Conservation (phyloP, 1,140 invertebrate species). For the Drosophila tsacasi region DNA sequence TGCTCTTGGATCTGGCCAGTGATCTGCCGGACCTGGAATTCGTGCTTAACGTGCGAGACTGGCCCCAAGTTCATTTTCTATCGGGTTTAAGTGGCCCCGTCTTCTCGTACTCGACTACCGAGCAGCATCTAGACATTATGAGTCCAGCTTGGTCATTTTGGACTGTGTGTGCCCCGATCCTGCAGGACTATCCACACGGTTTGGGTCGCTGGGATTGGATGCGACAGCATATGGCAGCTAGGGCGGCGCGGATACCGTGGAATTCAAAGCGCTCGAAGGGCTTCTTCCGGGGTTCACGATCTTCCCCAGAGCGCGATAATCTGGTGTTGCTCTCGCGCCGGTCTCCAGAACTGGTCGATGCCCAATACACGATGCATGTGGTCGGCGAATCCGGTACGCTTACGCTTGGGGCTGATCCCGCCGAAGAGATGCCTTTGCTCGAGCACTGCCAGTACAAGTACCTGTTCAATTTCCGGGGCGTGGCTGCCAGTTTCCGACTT, state of each 20-base stretch:
- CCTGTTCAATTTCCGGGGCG: constrained; percentile 98
- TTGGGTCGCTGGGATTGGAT: constrained; percentile 96
- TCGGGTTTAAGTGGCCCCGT: constrained; percentile 87
- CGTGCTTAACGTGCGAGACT: constrained; percentile 95
- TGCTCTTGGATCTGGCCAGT: constrained; percentile 89
- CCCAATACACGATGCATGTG: constrained; percentile 99
- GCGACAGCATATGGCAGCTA: constrained; percentile 89
- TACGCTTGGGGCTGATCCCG: constrained; percentile 92
- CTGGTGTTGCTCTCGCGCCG: constrained; percentile 93
- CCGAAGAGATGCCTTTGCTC: constrained; percentile 94
- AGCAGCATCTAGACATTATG: constrained; percentile 95
- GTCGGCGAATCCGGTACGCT: constrained; percentile 94
- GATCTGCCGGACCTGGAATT: constrained; percentile 94
- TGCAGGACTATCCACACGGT: constrained; percentile 95
- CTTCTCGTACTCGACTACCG: constrained; percentile 97
- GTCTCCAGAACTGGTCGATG: constrained; percentile 93
- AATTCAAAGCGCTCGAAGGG: constrained; percentile 90
- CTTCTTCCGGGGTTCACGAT: constrained; percentile 97
- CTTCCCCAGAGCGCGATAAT: constrained; percentile 94
- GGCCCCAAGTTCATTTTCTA: constrained; percentile 90
- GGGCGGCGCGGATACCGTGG: constrained; percentile 91
- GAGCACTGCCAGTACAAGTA: constrained; percentile 97
- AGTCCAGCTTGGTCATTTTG: constrained; percentile 99
- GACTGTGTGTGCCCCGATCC: constrained; percentile 96
- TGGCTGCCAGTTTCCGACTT: constrained; percentile 98